Conservation (phyloP, 2,797 vertebrate genomes). For the Betta splendens region DNA sequence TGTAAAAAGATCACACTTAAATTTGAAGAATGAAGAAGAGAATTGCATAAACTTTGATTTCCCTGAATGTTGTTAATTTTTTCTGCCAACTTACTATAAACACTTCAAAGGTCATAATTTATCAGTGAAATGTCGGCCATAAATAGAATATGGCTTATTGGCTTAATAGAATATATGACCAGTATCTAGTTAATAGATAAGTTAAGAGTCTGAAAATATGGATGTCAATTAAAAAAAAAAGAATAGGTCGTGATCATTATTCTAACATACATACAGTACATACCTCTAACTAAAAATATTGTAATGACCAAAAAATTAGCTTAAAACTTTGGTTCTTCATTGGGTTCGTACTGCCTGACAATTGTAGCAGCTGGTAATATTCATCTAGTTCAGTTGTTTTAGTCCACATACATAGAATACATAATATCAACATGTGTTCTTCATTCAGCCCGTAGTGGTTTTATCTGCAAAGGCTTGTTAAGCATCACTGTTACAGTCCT, state of each 20-base stretch:
- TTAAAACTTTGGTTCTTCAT: too few relatives aligned
- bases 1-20: not conserved
- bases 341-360: not conserved
- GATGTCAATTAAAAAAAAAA: too few relatives aligned
- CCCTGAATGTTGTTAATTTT: too few relatives aligned
- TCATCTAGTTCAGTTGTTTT: conserved; percentile 1
- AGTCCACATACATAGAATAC: conserved; percentile 13
- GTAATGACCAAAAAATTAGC: not conserved
- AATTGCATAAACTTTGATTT: not conserved
- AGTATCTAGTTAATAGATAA: not conserved
- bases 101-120: too few relatives aligned
- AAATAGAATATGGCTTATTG: too few relatives aligned
- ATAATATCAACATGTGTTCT: conserved; percentile 8
- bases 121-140: too few relatives aligned
- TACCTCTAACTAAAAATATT: too few relatives aligned
- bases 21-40: conserved; percentile 7
- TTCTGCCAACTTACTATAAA: too few relatives aligned
- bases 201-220: too few relatives aligned
- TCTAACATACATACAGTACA: too few relatives aligned
- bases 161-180: too few relatives aligned
- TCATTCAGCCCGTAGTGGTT: conserved; percentile 19
- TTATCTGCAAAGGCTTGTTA: conserved; percentile 40
- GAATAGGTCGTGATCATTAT: too few relatives aligned
- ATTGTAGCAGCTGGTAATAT: conserved; percentile 18
- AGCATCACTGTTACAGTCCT: conserved; percentile 44